Base-by-base conservation (phyloP, 2,797 vertebrate genomes). In the Poliocrania exsul region DNA sequence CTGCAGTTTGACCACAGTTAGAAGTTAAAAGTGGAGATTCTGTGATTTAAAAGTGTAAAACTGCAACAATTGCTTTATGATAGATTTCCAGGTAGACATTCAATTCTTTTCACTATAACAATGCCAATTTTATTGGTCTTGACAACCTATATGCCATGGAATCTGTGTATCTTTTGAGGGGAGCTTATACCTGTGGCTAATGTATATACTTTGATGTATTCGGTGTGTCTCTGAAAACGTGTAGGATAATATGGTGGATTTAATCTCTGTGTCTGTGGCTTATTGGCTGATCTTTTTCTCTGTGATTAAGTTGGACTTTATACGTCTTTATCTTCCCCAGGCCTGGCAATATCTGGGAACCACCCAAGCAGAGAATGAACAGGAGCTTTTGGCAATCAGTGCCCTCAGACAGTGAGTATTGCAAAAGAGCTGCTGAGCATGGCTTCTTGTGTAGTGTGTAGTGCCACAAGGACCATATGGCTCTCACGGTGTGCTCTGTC, bases 331-430 rank as follows among this genome's bases (percentile, higher is more conserved):
- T 92, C 42, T 95, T 67, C 58, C 40, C 26, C 90, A 99, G 99
- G 99, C 99, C 35, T 99, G 99, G 99, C 99, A 99, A 80, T 99
- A 99, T 96, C 98, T 99, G 97, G 99, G 99, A 81, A 99, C 99
- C 42, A 99, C 99, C 61, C 99, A 99, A 96, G 99, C 99, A 47
- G 99, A 99, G 97, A 99, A 99, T 1, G 99, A 99, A 42, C 99
- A 99, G 84, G 99, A 99, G 89, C 99, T 99, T 82, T 98, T 99
- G 50, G 99, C 99, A 10, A 99, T 99, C 98, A 99, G 99, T 10
- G 99, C 99, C 35, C 99, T 99, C 97, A 98, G 99, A 96, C 99
- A 98, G 99, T 99, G 92, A 97, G 98, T 97, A 49, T 33, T 79
- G 73, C 42, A 11, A 95, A 94, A 50, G 31, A 35, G 65, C 69